Percentiles rank a stretch among this genome's conserved stretches.
phyloP scores from a whole-genome alignment of 1,140 invertebrate genomes.

The Atta cephalotes region DNA sequence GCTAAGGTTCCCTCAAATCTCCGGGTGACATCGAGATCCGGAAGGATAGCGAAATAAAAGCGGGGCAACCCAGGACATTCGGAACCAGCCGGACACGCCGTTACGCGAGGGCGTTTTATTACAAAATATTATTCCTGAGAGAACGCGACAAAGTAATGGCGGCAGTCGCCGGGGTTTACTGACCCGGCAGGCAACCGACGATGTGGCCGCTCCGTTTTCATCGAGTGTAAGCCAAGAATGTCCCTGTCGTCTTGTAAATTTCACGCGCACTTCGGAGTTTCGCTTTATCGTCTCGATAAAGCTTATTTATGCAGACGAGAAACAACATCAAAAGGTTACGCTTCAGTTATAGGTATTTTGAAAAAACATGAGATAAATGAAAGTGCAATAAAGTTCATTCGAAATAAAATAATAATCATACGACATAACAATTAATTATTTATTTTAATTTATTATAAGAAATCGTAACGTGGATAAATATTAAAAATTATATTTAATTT shows the following conservation, averaged over 20 bases:
- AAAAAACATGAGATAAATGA: background rate
- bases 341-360: background rate
- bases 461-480: background rate
- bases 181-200: constrained; percentile 41
- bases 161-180: constrained; percentile 58
- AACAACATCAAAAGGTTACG: constrained; percentile 4
- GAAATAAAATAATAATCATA: background rate
- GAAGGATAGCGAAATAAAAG: constrained; percentile 60
- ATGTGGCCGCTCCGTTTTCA: constrained; percentile 57
- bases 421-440: background rate
- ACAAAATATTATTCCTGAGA: constrained; percentile 70
- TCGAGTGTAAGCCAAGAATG: constrained; percentile 18
- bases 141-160: constrained; percentile 19
- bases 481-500: background rate
- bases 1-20: constrained; percentile 30
- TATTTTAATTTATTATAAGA: background rate
- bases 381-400: background rate
- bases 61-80: background rate
- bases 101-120: constrained; percentile 56
- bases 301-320: constrained; percentile 7
- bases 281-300: constrained; percentile 38
- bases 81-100: constrained; percentile 53
- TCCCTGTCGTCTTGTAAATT: constrained; percentile 38
- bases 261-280: constrained; percentile 14
- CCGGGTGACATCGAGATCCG: constrained; percentile 3